A percentile compares a stretch with the other conserved stretches of the same genome.
Evolutionary conservation across 2,113 vertebrate genomes (phyloP).

Genomic region (Notothenia coriiceps): DNA sequence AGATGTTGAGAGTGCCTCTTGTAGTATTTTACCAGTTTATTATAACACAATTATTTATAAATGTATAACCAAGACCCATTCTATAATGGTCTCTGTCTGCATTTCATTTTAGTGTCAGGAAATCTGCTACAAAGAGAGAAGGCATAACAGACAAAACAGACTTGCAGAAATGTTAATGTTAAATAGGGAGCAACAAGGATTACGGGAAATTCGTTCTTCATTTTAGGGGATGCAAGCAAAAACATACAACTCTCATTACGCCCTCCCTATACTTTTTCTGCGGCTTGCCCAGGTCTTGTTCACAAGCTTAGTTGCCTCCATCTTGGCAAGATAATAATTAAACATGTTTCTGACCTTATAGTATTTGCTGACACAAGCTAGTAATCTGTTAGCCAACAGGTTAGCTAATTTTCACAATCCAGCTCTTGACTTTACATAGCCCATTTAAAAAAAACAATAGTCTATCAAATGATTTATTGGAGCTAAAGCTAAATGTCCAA

Average conservation of each 20-base stretch:
- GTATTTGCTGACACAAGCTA: neutral
- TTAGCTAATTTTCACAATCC: neutral
- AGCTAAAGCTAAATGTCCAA: too few relatives aligned
- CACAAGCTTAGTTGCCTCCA: too few relatives aligned
- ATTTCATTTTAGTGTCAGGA: neutral
- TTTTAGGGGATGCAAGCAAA: neutral
- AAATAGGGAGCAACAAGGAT: neutral
- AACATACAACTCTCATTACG: neutral
- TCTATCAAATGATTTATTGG: too few relatives aligned
- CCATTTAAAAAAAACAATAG: too few relatives aligned
- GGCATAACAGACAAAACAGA: neutral
- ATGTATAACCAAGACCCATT: neutral
- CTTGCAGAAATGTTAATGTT: neutral
- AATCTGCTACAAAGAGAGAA: neutral
- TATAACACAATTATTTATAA: constrained; percentile 13
- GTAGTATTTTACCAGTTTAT: constrained; percentile 15
- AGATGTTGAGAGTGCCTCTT: neutral
- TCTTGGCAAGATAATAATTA: too few relatives aligned
- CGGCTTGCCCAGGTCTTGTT: neutral
- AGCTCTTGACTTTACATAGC: too few relatives aligned
- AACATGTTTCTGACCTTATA: neutral
- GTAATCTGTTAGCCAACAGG: neutral
- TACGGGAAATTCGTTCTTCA: neutral
- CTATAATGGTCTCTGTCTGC: neutral
- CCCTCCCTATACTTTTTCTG: neutral